Conservation (phyloP, 2,113 vertebrate genomes). For the Hippocampus abdominalis region DNA sequence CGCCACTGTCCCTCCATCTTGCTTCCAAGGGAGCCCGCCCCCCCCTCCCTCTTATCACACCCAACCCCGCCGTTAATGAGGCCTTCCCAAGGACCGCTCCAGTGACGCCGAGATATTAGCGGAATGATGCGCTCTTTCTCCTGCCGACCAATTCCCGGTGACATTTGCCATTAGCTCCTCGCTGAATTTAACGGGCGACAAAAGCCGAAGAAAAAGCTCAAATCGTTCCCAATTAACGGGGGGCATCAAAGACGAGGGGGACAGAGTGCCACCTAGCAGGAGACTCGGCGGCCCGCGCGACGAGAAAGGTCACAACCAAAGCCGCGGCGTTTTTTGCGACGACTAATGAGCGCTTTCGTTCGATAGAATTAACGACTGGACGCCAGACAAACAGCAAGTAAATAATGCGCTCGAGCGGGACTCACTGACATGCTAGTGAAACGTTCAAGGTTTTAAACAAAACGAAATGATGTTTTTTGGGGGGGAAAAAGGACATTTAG, state of each 20-base stretch:
- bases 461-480: conserved; percentile 5
- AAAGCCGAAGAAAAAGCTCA: conserved; percentile 72
- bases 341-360: conserved; percentile 85
- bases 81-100: conserved; percentile 34
- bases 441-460: conserved; percentile 1
- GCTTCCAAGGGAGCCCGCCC: conserved; percentile 53
- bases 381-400: conserved; percentile 22
- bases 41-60: background rate
- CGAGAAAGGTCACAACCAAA: conserved; percentile 87
- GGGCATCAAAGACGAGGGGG: conserved; percentile 79
- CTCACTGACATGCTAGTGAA: background rate
- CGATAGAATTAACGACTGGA: conserved; percentile 59
- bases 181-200: conserved; percentile 71
- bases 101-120: background rate
- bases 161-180: conserved; percentile 85
- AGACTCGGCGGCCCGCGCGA: conserved; percentile 72
- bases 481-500: background rate
- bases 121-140: conserved; percentile 68
- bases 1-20: conserved; percentile 46
- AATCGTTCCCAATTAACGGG: conserved; percentile 86
- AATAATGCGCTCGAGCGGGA: conserved; percentile 16
- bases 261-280: conserved; percentile 63
- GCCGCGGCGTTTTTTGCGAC: conserved; percentile 61
- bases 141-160: conserved; percentile 79
- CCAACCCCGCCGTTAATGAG: conserved; percentile 65